Conservation (phyloP, 2,797 vertebrate species). For the Staurois parvus region DNA sequence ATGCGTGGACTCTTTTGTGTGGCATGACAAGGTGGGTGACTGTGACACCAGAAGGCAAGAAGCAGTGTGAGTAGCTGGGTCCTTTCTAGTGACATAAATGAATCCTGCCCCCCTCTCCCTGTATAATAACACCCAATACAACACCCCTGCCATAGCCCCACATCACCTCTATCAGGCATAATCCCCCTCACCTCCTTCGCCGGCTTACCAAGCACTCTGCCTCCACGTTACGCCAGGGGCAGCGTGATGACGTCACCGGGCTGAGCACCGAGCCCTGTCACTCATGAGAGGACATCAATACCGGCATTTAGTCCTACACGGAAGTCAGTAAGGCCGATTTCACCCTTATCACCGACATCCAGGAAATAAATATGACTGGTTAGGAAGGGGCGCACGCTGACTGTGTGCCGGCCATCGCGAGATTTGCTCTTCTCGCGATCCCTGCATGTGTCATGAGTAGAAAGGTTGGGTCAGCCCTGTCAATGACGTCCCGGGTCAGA, state of each 20-base stretch:
- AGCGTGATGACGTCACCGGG: constrained; percentile 31
- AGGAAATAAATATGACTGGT: background rate
- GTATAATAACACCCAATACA: background rate
- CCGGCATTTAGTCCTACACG: background rate
- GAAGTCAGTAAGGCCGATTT: background rate
- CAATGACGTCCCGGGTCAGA: background rate
- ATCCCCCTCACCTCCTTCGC: constrained; percentile 6
- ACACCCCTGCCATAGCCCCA: background rate
- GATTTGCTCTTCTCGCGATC: background rate
- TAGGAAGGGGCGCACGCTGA: background rate
- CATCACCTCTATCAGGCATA: background rate
- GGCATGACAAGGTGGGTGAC: no score
- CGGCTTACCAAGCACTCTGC: constrained; percentile 17
- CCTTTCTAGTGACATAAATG: background rate
- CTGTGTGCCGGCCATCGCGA: background rate
- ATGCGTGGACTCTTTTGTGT: background rate
- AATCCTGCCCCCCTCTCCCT: background rate
- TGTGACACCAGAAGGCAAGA: background rate
- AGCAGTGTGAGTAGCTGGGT: background rate
- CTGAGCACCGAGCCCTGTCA: background rate
- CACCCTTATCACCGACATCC: background rate
- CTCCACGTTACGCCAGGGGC: constrained; percentile 17
- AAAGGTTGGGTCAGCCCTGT: background rate
- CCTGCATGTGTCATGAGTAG: background rate
- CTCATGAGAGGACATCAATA: background rate